Percentiles rank a stretch among this genome's conserved stretches.
These are phyloP conservation scores for Drosophila borealis DNA, from an alignment of 2,888 invertebrate species.

Conservation along the genomic window DNA sequence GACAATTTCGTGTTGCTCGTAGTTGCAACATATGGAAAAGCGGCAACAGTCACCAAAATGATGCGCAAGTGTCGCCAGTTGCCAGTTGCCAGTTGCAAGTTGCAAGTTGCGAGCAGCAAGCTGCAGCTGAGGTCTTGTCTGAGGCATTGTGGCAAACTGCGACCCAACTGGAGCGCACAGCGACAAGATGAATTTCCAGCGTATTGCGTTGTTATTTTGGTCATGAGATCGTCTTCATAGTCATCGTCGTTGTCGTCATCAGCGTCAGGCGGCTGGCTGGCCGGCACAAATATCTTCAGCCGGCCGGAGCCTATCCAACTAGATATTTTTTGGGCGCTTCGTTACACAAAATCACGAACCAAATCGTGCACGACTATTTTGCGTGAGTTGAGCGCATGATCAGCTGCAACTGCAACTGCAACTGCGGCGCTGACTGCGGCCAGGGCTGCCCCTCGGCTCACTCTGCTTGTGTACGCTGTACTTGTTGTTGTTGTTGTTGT, in stretches of 20 bases:
- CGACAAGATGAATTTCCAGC: slow-evolving; percentile 75
- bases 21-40: slow-evolving; percentile 5
- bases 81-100: slow-evolving; percentile 14
- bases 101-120: slow-evolving; percentile 1
- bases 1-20: slow-evolving; percentile 23
- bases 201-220: slow-evolving; percentile 76
- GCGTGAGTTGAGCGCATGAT: slow-evolving; percentile 84
- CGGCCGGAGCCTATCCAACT: slow-evolving; percentile 51
- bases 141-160: slow-evolving; percentile 30
- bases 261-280: slow-evolving; percentile 22
- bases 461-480: slow-evolving; percentile 6
- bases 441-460: slow-evolving; percentile 32
- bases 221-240: slow-evolving; percentile 68
- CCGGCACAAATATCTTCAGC: slow-evolving; percentile 36
- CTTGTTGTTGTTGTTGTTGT: slow-evolving; percentile 9
- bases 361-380: slow-evolving; percentile 85
- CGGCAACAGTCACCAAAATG: slow-evolving; percentile 66
- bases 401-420: slow-evolving; percentile 65
- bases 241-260: slow-evolving; percentile 44
- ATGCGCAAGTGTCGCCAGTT: slow-evolving; percentile 72
- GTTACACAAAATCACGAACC: slow-evolving; percentile 85
- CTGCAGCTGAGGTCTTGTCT: slow-evolving; percentile 22
- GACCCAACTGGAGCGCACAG: slow-evolving; percentile 28
- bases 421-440: slow-evolving; percentile 11
- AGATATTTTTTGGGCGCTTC: slow-evolving; percentile 81